Conservation (phyloP, 1,140 invertebrate genomes). For the Eriosoma lanigerum region DNA sequence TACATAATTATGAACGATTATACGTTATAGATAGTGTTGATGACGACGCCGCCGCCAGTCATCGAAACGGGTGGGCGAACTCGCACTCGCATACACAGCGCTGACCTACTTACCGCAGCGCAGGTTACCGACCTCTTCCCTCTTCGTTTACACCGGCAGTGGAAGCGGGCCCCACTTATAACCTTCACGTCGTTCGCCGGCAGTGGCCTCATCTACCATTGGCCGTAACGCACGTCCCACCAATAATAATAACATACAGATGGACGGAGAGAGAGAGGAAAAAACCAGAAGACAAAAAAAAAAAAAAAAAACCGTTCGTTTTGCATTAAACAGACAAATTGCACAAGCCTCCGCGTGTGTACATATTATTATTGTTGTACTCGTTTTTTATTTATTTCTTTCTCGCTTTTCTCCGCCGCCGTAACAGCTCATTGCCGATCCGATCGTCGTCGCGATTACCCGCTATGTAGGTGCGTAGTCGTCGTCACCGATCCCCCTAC, state of each 20-base stretch:
- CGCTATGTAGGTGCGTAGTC: too few relatives aligned
- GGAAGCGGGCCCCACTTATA: conserved; percentile 37
- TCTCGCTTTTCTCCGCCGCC: conserved; percentile 24
- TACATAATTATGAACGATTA: too few relatives aligned
- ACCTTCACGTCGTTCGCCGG: conserved; percentile 43
- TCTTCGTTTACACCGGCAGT: conserved; percentile 37
- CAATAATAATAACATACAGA: too few relatives aligned
- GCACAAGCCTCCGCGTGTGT: conserved; percentile 40
- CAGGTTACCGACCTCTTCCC: conserved; percentile 51
- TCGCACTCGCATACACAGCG: conserved; percentile 41
- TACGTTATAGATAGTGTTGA: too few relatives aligned
- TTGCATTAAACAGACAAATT: conserved; percentile 42
- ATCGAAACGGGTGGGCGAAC: conserved; percentile 46
- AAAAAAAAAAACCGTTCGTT: conserved; percentile 36
- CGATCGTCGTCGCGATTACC: conserved; percentile 22
- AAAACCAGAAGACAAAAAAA: too few relatives aligned
- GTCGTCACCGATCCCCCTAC: background rate
- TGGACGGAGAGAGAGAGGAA: too few relatives aligned
- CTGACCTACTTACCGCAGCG: conserved; percentile 40
- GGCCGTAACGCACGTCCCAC: conserved; percentile 24
- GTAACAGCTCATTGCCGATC: conserved; percentile 3
- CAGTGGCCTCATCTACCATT: conserved; percentile 46
- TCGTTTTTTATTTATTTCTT: background rate
- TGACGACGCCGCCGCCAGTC: conserved; percentile 9
- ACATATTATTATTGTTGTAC: background rate